Evolutionary conservation across 92 coral and sea anemone genomes (phyloP).

Genomic region (Epizoanthus illoricatus): DNA sequence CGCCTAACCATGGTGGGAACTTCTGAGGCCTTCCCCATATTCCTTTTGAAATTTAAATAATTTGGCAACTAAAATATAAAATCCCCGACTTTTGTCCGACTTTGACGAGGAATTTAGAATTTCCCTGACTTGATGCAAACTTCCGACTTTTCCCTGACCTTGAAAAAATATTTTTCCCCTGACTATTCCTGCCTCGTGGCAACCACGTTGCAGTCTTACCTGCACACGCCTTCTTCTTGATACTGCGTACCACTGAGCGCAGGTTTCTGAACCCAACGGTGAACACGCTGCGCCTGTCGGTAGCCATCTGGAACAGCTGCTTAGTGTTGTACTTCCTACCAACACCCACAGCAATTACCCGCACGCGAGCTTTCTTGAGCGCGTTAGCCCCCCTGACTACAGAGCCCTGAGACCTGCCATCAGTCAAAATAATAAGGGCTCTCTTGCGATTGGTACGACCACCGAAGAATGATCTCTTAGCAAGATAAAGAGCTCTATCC

Average conservation of each 20-base stretch:
- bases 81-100: too few species aligned
- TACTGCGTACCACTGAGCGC: slow-evolving; percentile 17
- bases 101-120: too few species aligned
- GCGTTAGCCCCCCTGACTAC: neutral
- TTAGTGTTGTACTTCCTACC: slow-evolving; percentile 9
- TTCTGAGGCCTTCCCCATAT: too few species aligned
- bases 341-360: slow-evolving; percentile 12
- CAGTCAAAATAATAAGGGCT: slow-evolving; percentile 29
- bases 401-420: neutral
- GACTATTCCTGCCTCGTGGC: too few species aligned
- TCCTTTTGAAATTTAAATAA: too few species aligned
- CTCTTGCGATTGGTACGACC: slow-evolving; percentile 28
- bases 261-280: slow-evolving; percentile 29
- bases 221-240: slow-evolving; percentile 32
- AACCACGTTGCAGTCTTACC: neutral
- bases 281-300: slow-evolving; percentile 21
- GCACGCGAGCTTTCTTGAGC: neutral
- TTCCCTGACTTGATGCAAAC: too few species aligned
- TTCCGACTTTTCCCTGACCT: too few species aligned
- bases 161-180: neutral
- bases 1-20: too few species aligned
- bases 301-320: slow-evolving; percentile 31
- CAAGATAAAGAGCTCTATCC: slow-evolving; percentile 23
- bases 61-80: too few species aligned
- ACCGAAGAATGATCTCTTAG: slow-evolving; percentile 31